Evolutionary conservation across 2,888 invertebrate genomes (phyloP), one percentile per base, ranked within the genome.

Genomic region (Notocelia uddmanniana): DNA sequence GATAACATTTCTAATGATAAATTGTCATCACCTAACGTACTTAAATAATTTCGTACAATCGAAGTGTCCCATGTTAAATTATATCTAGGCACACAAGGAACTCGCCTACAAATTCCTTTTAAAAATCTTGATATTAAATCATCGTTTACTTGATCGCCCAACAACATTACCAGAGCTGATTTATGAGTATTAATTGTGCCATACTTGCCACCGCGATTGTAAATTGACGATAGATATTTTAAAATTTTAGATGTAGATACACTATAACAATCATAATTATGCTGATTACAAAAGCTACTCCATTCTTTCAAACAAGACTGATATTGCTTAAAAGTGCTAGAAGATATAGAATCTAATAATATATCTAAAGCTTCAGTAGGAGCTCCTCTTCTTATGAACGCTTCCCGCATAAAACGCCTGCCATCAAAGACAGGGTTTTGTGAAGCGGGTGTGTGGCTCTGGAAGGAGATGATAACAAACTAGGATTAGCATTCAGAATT

Each of bases 111-210:
- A 34, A 34, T 52, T 13, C 64, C 64, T 52, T 64, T 64, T 34
- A 64, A 19, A 64, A 64, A 64, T 23, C 64, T 18, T 21, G 54
- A 37, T 21, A 54, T 64, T 18, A 64, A 64, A 34, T 64, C 54
- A 52, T 64, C 45, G 21, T 23, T 60, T 13, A 60, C 18, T 45
- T 60, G 45, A n/a, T 45, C 5, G n/a, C 60, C 60, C 10, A 60
- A 23, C 23, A 60, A 21, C 19, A 60, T 2, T 15, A 15, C 21
- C 8, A 60, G 13, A 9, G 60, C 60, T 23, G 60, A 60, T 26
- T 48, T 62, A 23, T 60, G 23, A 5, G 45, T 60, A 60, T 60
- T 60, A 2, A 60, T 26, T 26, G 26, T 26, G 26, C 26, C 26
- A 26, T 26, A 26, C 26, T 26, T 26, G 26, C 2, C 26, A 26